Percentiles rank a stretch among this genome's conserved stretches.
These are phyloP conservation scores for Leptinotarsa undecemlineata DNA, from an alignment of 1,140 invertebrate species.

Conservation along the genomic window DNA sequence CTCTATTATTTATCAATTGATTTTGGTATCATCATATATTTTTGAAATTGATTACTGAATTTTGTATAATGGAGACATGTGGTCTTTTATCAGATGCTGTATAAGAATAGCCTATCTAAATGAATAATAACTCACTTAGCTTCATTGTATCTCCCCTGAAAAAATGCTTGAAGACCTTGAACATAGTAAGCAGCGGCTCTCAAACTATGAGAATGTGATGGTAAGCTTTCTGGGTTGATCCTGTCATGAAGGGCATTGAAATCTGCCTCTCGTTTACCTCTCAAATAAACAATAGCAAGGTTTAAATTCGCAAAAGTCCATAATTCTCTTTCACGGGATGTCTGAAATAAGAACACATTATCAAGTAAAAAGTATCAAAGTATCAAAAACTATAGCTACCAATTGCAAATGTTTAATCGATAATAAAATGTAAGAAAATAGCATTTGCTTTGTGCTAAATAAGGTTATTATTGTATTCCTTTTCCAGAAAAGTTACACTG, in stretches of 20 bases:
- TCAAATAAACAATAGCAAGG: conserved; percentile 92
- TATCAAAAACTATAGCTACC: conserved; percentile 3
- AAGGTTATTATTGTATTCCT: too few relatives aligned
- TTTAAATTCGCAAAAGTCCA: conserved; percentile 95
- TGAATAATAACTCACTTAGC: conserved; percentile 78
- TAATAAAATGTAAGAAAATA: too few relatives aligned
- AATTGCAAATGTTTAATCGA: too few relatives aligned
- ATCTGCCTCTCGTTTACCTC: conserved; percentile 85
- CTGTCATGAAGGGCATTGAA: conserved; percentile 83
- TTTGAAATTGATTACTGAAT: too few relatives aligned
- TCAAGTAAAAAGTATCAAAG: too few relatives aligned
- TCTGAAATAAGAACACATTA: conserved; percentile 59
- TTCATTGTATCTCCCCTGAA: conserved; percentile 93
- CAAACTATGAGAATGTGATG: conserved; percentile 84
- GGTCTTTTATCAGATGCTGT: background rate
- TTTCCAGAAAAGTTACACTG: too few relatives aligned
- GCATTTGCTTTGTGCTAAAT: too few relatives aligned
- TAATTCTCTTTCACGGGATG: conserved; percentile 84
- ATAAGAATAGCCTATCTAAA: background rate
- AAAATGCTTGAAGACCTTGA: conserved; percentile 94
- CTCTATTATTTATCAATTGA: too few relatives aligned
- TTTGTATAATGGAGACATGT: too few relatives aligned
- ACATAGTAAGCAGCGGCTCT: conserved; percentile 94
- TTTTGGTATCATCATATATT: too few relatives aligned
- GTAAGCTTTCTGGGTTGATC: conserved; percentile 84